Conservation (phyloP, 1,140 invertebrate genomes). For the Trichogramma pretiosum region DNA sequence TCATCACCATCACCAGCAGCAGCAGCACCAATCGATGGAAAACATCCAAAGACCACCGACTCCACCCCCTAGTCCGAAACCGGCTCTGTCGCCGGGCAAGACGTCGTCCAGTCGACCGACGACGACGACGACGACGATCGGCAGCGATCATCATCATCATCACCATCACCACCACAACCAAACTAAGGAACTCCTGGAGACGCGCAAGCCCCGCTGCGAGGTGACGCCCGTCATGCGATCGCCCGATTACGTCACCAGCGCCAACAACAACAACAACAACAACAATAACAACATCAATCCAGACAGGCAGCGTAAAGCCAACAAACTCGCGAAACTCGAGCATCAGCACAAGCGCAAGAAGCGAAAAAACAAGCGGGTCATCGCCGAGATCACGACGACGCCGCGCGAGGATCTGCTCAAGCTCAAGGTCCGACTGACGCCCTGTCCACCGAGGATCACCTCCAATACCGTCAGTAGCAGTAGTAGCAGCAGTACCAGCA, state of each 20-base stretch:
- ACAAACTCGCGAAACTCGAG: slow-evolving; percentile 28
- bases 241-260: slow-evolving; percentile 21
- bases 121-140: slow-evolving; percentile 17
- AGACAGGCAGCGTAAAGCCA: slow-evolving; percentile 16
- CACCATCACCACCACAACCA: too few species aligned
- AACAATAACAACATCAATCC: too few species aligned
- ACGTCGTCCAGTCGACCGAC: slow-evolving; percentile 1
- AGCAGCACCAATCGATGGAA: slow-evolving; percentile 29
- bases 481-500: too few species aligned
- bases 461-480: slow-evolving; percentile 16
- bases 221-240: slow-evolving; percentile 36
- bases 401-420: slow-evolving; percentile 38
- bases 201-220: slow-evolving; percentile 38
- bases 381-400: slow-evolving; percentile 38
- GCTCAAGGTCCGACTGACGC: slow-evolving; percentile 35
- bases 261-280: too few species aligned
- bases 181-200: slow-evolving; percentile 25
- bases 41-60: slow-evolving; percentile 38
- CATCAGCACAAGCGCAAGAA: slow-evolving; percentile 34
- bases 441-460: slow-evolving; percentile 32
- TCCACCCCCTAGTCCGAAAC: slow-evolving; percentile 37
- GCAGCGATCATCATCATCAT: slow-evolving; percentile 20
- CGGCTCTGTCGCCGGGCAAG: slow-evolving; percentile 21
- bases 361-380: slow-evolving; percentile 37
- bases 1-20: not conserved